phyloP scores from a whole-genome alignment of 2,113 vertebrate genomes.

The Caloenas nicobarica region DNA sequence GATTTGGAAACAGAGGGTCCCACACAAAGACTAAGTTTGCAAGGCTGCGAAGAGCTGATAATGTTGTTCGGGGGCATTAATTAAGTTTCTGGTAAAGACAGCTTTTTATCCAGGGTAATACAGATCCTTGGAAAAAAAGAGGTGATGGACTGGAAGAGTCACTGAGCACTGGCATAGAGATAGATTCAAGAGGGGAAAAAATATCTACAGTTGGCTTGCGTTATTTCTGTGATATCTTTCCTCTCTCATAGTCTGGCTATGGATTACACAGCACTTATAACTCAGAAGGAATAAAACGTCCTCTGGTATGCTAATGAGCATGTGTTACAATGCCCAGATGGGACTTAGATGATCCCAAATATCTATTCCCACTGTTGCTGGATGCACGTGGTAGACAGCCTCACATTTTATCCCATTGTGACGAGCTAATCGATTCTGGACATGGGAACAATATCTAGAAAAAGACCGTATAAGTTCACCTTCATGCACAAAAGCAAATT shows the following conservation, averaged over 20 bases:
- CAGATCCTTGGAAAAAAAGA: neutral
- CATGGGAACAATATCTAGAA: neutral
- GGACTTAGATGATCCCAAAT: neutral
- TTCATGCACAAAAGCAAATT: neutral
- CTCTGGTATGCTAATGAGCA: neutral
- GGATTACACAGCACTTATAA: neutral
- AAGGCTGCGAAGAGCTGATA: neutral
- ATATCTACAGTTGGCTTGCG: neutral
- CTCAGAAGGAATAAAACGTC: slow-evolving; percentile 3
- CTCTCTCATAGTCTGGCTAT: neutral
- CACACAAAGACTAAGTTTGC: neutral
- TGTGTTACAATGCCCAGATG: neutral
- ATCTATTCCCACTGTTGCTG: neutral
- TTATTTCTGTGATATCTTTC: neutral
- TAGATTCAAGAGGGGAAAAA: neutral
- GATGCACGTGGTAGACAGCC: neutral
- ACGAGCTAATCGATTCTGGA: neutral
- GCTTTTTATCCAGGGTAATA: neutral
- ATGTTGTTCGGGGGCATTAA: neutral
- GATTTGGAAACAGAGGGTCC: neutral
- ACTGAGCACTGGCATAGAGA: neutral
- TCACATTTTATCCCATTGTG: neutral
- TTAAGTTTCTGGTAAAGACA: neutral
- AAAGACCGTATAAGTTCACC: neutral
- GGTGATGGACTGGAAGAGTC: neutral